A percentile compares a stretch with the other conserved stretches of the same genome.
phyloP scores from a whole-genome alignment of 2,113 vertebrate genomes.

The Pionites leucogaster region DNA sequence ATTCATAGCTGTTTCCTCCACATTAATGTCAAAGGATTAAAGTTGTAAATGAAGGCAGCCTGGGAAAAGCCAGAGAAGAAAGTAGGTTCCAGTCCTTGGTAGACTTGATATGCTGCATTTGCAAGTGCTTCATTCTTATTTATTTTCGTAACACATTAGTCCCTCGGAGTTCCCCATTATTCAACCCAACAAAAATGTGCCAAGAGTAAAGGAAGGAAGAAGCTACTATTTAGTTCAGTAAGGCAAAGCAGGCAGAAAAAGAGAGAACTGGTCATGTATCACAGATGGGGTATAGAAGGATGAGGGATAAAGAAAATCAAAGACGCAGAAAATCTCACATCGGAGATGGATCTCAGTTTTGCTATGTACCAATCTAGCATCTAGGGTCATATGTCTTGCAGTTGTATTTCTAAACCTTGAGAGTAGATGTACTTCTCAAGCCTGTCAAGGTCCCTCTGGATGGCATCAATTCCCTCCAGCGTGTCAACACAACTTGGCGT shows the following conservation, averaged over 20 bases:
- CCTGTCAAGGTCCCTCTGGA: not conserved
- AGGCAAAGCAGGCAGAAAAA: not conserved
- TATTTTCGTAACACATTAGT: not conserved
- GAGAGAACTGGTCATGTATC: not conserved
- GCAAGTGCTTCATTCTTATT: not conserved
- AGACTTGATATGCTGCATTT: not conserved
- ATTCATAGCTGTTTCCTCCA: not conserved
- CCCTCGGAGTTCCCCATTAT: not conserved
- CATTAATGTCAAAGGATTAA: not conserved
- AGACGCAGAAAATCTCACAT: not conserved
- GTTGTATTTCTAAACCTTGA: not conserved
- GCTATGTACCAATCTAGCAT: not conserved
- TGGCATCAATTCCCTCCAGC: not conserved
- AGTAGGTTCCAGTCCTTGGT: not conserved
- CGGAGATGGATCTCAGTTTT: not conserved
- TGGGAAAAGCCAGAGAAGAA: not conserved
- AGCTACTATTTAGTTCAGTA: not conserved
- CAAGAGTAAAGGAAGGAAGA: not conserved
- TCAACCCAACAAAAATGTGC: not conserved
- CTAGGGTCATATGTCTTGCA: accelerated
- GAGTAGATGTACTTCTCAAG: not conserved
- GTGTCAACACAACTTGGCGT: not conserved
- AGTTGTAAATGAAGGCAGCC: not conserved
- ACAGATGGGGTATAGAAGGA: not conserved
- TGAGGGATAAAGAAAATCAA: not conserved